Conservation (phyloP, 2,113 vertebrate genomes). For the Gobius niger region DNA sequence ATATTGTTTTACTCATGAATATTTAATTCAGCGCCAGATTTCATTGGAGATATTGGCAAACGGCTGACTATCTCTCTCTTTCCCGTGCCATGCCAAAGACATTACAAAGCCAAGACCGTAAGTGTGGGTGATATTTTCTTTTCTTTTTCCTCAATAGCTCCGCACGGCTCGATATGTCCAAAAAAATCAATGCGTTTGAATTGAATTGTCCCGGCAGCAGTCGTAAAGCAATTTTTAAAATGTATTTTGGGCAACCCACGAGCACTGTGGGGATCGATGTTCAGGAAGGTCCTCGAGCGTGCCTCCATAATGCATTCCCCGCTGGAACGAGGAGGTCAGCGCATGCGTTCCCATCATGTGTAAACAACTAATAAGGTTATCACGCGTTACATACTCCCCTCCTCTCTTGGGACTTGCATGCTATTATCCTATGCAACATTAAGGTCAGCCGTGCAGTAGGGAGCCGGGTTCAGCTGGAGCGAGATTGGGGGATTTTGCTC, state of each 20-base stretch:
- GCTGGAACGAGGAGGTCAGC: background rate
- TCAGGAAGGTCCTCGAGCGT: background rate
- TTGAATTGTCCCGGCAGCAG: slow-evolving; percentile 22
- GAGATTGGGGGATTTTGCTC: slow-evolving; percentile 64
- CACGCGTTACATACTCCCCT: slow-evolving; percentile 21
- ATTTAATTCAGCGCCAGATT: background rate
- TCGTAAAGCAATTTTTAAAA: slow-evolving; percentile 17
- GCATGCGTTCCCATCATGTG: slow-evolving; percentile 1
- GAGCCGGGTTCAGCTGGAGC: slow-evolving; percentile 49
- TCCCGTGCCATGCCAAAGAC: slow-evolving; percentile 11
- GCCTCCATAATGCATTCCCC: background rate
- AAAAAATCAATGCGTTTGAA: slow-evolving; percentile 35
- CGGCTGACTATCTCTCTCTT: slow-evolving; percentile 19
- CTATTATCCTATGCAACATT: slow-evolving; percentile 57
- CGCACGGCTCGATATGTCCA: slow-evolving; percentile 17
- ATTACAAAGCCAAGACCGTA: slow-evolving; percentile 23
- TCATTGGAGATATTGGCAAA: background rate
- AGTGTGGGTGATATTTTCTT: slow-evolving; percentile 15
- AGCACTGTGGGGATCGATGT: slow-evolving; percentile 30
- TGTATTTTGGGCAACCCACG: slow-evolving; percentile 22
- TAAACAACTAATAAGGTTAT: slow-evolving; percentile 11
- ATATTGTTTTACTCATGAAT: slow-evolving; percentile 1
- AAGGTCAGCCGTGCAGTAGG: slow-evolving; percentile 43
- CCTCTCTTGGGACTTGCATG: slow-evolving; percentile 44
- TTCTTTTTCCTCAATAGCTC: slow-evolving; percentile 8